A percentile compares a stretch with the other conserved stretches of the same genome.
phyloP scores from a whole-genome alignment of 2,888 invertebrate genomes.

The Eremobia ochroleuca region DNA sequence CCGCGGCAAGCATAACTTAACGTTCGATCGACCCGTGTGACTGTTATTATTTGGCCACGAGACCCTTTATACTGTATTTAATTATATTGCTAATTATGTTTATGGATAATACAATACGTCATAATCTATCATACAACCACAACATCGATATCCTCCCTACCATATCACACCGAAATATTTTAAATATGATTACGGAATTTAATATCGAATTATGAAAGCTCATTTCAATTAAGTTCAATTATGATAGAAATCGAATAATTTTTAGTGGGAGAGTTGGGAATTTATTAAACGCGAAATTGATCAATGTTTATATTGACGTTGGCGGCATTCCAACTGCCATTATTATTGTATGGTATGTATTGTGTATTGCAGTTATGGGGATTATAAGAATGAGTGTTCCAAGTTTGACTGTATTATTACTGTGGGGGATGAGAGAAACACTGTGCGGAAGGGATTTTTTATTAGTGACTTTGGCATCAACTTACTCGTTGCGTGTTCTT shows the following conservation, averaged over 20 bases:
- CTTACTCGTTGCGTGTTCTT: not conserved
- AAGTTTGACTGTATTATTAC: slow-evolving; percentile 29
- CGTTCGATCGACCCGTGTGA: not conserved
- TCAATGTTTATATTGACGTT: slow-evolving; percentile 56
- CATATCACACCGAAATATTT: slow-evolving; percentile 28
- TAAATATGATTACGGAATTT: slow-evolving; percentile 52
- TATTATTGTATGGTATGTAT: slow-evolving; percentile 32
- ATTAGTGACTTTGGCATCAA: not conserved
- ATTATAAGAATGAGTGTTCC: slow-evolving; percentile 26
- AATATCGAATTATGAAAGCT: slow-evolving; percentile 55
- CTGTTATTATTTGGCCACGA: not conserved
- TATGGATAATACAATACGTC: not conserved
- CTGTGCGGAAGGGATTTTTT: not conserved
- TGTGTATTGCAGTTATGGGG: slow-evolving; percentile 18
- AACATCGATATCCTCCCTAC: slow-evolving; percentile 7
- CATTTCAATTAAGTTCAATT: slow-evolving; percentile 60
- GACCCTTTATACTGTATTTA: not conserved
- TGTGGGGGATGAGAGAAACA: not conserved
- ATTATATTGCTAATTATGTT: not conserved
- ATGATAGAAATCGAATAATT: slow-evolving; percentile 53
- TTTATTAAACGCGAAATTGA: slow-evolving; percentile 42
- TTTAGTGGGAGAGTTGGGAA: slow-evolving; percentile 37
- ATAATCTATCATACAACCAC: slow-evolving; percentile 1
- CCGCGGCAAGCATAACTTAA: not conserved
- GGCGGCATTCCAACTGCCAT: slow-evolving; percentile 58